Evolutionary conservation across 1,140 invertebrate species (phyloP).

Genomic region (Caenorhabditis tropicalis): DNA sequence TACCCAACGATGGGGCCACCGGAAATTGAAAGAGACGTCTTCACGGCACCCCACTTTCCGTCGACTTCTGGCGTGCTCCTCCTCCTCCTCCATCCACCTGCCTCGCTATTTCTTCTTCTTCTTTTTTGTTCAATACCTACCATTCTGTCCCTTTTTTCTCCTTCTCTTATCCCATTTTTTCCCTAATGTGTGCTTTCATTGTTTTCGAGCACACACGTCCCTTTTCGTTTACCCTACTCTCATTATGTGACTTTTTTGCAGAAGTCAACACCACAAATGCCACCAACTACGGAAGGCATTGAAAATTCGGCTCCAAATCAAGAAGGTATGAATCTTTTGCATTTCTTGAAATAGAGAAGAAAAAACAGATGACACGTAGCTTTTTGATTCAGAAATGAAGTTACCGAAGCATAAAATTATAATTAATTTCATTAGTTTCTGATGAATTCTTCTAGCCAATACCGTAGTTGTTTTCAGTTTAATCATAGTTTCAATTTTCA

Average conservation of each 20-base stretch:
- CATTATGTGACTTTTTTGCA: neutral
- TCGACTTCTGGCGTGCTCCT: slow-evolving; percentile 20
- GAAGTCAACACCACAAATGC: slow-evolving; percentile 40
- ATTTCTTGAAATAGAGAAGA: neutral
- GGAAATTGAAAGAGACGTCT: slow-evolving; percentile 42
- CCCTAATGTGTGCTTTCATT: slow-evolving; percentile 23
- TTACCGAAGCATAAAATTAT: neutral
- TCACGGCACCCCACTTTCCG: neutral
- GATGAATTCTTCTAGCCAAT: neutral
- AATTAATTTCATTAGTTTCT: too few relatives aligned
- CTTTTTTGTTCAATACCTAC: neutral
- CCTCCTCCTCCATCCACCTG: neutral
- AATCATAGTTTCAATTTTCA: neutral
- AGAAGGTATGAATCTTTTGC: neutral
- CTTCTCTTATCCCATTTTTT: slow-evolving; percentile 7
- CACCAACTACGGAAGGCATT: slow-evolving; percentile 37
- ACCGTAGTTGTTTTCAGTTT: too few relatives aligned
- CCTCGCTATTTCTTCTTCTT: neutral
- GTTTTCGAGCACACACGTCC: neutral
- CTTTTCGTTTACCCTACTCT: neutral
- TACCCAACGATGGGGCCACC: neutral
- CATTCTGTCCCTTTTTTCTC: neutral
- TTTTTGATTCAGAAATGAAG: too few relatives aligned
- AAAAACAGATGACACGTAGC: neutral
- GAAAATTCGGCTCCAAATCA: slow-evolving; percentile 40